phyloP scores from a whole-genome alignment of 2,888 invertebrate species.

The Gonocerus acuteangulatus region DNA sequence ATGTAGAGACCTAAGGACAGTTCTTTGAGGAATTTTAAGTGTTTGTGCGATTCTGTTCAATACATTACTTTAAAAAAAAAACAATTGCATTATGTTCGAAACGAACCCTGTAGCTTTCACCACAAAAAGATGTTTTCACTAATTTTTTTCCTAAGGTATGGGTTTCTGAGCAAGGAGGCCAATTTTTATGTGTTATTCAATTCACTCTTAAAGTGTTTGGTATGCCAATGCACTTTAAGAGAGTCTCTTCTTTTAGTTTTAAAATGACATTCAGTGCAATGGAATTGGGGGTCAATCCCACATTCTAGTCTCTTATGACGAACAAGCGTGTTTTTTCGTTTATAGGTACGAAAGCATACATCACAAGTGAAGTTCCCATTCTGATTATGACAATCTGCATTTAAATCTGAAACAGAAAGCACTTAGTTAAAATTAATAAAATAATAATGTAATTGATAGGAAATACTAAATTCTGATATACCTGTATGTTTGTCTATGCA shows the following conservation, averaged over 20 bases:
- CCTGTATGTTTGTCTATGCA: too few species aligned
- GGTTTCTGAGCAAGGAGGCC: too few species aligned
- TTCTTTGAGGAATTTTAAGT: too few species aligned
- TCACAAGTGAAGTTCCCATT: conserved; percentile 6
- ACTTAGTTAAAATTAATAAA: background rate
- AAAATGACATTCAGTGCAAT: conserved; percentile 38
- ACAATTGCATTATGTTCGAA: too few species aligned
- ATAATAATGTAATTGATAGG: background rate
- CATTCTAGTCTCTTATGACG: conserved; percentile 44
- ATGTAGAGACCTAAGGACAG: too few species aligned
- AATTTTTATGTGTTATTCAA: too few species aligned
- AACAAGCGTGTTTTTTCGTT: conserved; percentile 27
- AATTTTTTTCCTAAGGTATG: too few species aligned
- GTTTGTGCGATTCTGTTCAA: too few species aligned
- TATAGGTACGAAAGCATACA: conserved; percentile 34
- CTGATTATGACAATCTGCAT: background rate
- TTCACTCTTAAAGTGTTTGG: background rate
- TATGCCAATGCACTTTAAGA: background rate
- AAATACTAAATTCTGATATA: too few species aligned
- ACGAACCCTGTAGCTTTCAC: too few species aligned
- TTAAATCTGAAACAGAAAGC: background rate
- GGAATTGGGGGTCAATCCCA: conserved; percentile 43
- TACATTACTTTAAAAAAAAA: too few species aligned
- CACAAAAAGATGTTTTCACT: too few species aligned
- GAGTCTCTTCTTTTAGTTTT: conserved; percentile 4